Base-by-base conservation (phyloP, 2,113 vertebrate genomes). In the Leptobrachium ailaonicum region DNA sequence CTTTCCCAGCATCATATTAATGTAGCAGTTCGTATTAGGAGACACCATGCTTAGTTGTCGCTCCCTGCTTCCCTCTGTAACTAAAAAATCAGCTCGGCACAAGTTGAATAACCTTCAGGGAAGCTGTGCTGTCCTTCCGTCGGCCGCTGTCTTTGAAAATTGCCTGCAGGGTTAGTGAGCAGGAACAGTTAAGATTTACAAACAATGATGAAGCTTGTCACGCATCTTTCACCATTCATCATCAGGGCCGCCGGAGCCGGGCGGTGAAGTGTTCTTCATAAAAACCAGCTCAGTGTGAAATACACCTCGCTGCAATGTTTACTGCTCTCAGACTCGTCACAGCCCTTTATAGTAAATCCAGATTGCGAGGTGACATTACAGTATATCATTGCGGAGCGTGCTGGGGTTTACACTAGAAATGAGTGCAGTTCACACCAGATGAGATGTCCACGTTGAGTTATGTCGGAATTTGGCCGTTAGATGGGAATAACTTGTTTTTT, bases 181-280 rank as follows among this genome's bases (percentile, higher is more conserved):
- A 93, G 98, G 97, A 99, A 99, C 98, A 99, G 98, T 99, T 99
- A 99, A 98, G 98, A 98, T 99, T 99, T 98, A 98, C 97, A 98
- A 99, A 98, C 97, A 98, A 98, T 98, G 98, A 98, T 98, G 96
- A 98, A 98, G 98, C 96, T 98, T 97, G 96, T 97, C 98, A 98
- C 94, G 96, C 96, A 96, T 98, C 96, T 97, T 96, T 96, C 95
- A 93, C 96, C 96, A 98, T 98, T 94, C 95, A 96, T 99, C 98
- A 99, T 94, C 92, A 91, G 89, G 92, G 94, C 79, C 92, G 92
- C 92, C 86, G 91, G 93, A 94, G 94, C 93, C 95, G 95, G 94
- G 95, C 95, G 95, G 95, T 95, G 94, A 92, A 97, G 96, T 98
- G 97, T 99, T 98, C 97, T 98, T 98, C 96, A 99, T 99, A 99